Evolutionary conservation across 1,140 invertebrate genomes (phyloP).

Genomic region (Heliconius congener): DNA sequence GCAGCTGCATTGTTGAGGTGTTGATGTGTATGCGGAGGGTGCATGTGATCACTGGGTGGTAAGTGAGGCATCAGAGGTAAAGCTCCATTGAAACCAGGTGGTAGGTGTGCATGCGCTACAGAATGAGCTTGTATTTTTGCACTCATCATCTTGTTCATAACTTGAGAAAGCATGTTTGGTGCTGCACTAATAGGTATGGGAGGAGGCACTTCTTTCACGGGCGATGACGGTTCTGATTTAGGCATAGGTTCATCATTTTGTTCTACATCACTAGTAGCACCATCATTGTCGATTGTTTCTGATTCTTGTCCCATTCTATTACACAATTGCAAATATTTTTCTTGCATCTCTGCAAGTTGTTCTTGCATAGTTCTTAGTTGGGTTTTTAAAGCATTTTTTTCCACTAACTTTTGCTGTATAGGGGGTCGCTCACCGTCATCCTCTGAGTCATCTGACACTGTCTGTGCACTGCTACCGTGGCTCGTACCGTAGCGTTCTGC

Average conservation of each 20-base stretch:
- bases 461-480: slow-evolving; percentile 78
- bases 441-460: slow-evolving; percentile 85
- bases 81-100: slow-evolving; percentile 81
- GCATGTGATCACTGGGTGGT: slow-evolving; percentile 80
- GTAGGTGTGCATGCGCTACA: slow-evolving; percentile 76
- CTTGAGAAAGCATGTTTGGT: slow-evolving; percentile 85
- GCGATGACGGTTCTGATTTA: slow-evolving; percentile 83
- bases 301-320: slow-evolving; percentile 91
- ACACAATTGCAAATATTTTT: slow-evolving; percentile 93
- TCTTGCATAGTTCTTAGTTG: slow-evolving; percentile 94
- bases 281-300: slow-evolving; percentile 88
- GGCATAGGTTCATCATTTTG: slow-evolving; percentile 81
- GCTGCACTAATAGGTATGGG: slow-evolving; percentile 77
- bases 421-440: slow-evolving; percentile 88
- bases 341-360: slow-evolving; percentile 94
- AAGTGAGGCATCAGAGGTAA: slow-evolving; percentile 82
- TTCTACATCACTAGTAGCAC: slow-evolving; percentile 86
- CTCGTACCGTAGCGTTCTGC: slow-evolving; percentile 85
- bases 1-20: slow-evolving; percentile 86
- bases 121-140: slow-evolving; percentile 84
- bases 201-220: slow-evolving; percentile 82
- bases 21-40: slow-evolving; percentile 83
- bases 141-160: slow-evolving; percentile 86
- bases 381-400: slow-evolving; percentile 91
- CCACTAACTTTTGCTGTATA: slow-evolving; percentile 90